Evolutionary conservation across 2,888 invertebrate species (phyloP).

Genomic region (Lochmaea capreae): DNA sequence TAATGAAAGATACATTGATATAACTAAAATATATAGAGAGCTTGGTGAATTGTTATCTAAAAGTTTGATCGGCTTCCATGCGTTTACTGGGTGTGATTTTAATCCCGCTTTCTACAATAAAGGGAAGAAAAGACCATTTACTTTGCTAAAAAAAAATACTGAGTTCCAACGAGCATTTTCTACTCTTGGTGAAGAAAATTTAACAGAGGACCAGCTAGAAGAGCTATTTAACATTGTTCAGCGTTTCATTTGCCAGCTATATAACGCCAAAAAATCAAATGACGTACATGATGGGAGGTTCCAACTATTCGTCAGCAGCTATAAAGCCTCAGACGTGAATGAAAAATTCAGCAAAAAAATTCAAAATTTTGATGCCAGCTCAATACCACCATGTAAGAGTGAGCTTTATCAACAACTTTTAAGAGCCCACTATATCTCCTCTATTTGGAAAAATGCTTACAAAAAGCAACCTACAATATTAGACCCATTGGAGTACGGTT

Average conservation of each 20-base stretch:
- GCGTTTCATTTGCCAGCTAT: constrained; percentile 41
- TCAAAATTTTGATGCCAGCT: constrained; percentile 46
- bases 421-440: constrained; percentile 45
- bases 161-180: constrained; percentile 44
- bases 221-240: constrained; percentile 40
- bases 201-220: constrained; percentile 28
- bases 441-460: constrained; percentile 49
- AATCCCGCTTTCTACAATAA: constrained; percentile 13
- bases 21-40: constrained; percentile 36
- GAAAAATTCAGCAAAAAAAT: constrained; percentile 43
- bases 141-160: constrained; percentile 32
- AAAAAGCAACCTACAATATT: constrained; percentile 20
- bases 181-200: constrained; percentile 36
- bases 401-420: constrained; percentile 48
- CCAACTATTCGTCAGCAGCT: constrained; percentile 42
- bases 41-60: constrained; percentile 33
- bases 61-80: constrained; percentile 41
- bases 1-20: constrained; percentile 37
- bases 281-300: constrained; percentile 45
- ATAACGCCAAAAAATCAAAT: constrained; percentile 37
- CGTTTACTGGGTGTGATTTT: constrained; percentile 39
- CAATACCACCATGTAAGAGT: constrained; percentile 49
- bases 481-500: constrained; percentile 45
- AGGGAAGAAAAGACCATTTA: constrained; percentile 20
- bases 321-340: constrained; percentile 32